Conservation (phyloP, 2,888 invertebrate genomes). For the Muschampia plurimacula region DNA sequence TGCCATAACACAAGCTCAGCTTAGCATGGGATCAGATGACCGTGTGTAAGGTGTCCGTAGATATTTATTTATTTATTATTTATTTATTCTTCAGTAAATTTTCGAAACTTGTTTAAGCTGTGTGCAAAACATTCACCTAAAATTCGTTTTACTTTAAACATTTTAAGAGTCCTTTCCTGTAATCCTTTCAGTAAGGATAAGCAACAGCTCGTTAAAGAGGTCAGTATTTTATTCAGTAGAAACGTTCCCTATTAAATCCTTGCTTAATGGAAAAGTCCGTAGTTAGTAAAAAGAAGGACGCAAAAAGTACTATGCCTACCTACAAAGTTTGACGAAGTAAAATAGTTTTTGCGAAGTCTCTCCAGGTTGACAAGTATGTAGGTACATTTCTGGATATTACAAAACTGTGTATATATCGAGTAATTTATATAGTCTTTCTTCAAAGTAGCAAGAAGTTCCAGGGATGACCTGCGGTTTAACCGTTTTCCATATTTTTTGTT, state of each 20-base stretch:
- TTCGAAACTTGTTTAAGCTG: too few relatives aligned
- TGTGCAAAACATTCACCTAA: neutral
- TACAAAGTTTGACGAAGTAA: conserved; percentile 20
- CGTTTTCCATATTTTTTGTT: too few relatives aligned
- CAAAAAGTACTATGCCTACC: conserved; percentile 5
- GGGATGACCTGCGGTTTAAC: too few relatives aligned
- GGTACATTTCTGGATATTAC: neutral
- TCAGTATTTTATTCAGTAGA: conserved; percentile 28
- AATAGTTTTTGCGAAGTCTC: conserved; percentile 13
- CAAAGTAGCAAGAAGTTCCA: too few relatives aligned
- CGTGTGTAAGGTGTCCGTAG: too few relatives aligned
- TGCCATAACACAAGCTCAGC: too few relatives aligned
- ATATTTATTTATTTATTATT: too few relatives aligned
- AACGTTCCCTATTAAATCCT: conserved; percentile 20
- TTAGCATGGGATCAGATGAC: too few relatives aligned
- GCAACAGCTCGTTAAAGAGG: conserved; percentile 15
- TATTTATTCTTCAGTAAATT: too few relatives aligned
- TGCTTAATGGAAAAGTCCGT: conserved; percentile 28
- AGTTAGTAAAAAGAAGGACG: conserved; percentile 18
- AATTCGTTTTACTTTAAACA: neutral
- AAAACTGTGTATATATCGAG: neutral
- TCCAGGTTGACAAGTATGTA: conserved; percentile 3
- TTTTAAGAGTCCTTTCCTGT: neutral
- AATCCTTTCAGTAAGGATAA: conserved; percentile 15
- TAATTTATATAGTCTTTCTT: too few relatives aligned